These are phyloP conservation scores for Trichosurus vulpecula DNA, from an alignment of 2,797 vertebrate species.

Conservation along the genomic window DNA sequence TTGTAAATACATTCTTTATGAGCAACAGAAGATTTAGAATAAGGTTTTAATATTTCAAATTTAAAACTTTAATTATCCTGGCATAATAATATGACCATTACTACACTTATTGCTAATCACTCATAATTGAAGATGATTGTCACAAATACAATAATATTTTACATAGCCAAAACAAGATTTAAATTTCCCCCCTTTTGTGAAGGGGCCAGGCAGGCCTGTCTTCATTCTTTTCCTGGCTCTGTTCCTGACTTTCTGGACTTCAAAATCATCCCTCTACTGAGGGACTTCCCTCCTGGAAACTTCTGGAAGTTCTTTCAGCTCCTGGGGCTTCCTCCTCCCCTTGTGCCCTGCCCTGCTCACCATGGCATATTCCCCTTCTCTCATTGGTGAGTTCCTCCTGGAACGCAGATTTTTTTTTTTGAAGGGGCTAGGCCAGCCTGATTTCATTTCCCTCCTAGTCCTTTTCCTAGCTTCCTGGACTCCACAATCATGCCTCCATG, in stretches of 20 bases:
- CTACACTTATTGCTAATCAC: background rate
- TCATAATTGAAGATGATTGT: background rate
- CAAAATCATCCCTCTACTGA: background rate
- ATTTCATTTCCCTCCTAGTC: background rate
- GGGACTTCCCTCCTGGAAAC: background rate
- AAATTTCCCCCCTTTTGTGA: background rate
- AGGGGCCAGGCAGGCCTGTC: background rate
- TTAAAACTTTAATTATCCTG: background rate
- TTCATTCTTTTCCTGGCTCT: background rate
- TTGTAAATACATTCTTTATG: background rate
- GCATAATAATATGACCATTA: background rate
- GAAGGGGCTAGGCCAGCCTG: background rate
- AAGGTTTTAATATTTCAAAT: background rate
- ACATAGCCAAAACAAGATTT: background rate
- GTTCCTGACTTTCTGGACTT: background rate
- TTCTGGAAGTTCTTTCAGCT: background rate
- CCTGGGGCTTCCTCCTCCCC: background rate
- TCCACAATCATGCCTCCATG: background rate
- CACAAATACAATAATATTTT: background rate
- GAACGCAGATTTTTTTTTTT: background rate
- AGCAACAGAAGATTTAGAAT: background rate
- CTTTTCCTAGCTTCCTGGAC: background rate
- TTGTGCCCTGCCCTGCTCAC: background rate
- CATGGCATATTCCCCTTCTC: background rate
- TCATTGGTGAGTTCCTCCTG: background rate